Evolutionary conservation across 2,888 invertebrate species (phyloP), one percentile per base, ranked within the genome.

Genomic region (Candidula unifasciata): DNA sequence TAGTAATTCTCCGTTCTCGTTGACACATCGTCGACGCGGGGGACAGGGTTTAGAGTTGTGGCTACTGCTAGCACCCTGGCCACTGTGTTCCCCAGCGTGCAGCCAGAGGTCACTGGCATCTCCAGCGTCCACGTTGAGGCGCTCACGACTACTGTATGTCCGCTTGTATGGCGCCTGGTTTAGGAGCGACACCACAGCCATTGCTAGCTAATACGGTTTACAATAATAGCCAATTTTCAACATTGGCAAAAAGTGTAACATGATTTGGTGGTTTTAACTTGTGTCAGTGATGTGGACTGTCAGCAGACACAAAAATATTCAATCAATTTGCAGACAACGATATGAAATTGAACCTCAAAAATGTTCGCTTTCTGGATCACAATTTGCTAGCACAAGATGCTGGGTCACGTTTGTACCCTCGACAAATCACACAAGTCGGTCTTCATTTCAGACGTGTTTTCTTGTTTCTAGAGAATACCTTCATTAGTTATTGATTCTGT

Each of bases 111-210:
- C 88, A 44, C 68, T 85, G 37, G 74, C 82, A 6, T 89, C 90
- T 0, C 30, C 0, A 27, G 87, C 87, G 69, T 90, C 91, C 66
- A 89, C 88, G 85, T 89, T 90, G 81, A 90, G 88, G 66, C 90
- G 88, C 84, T 90, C 91, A 13, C 86, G 83, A 69, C 88, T 88
- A 81, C 86, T 87, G 86, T 90, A 90, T 10, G 91, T 89, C 74
- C 90, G 88, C 76, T 90, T 86, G 89, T 89, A 91, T 74, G 90
- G 89, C n/a, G 90, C 89, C 87, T 92, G 92, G 87, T 91, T 91
- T 86, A 90, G 88, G 57, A 91, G 81, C n/a, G 90, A 90, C 66
- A 91, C 90, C 18, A 90, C 91, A 64, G 90, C 89, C 89, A 90
- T 90, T 87, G 85, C 87, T 33, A 78, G 16, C 33, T 24, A 57